phyloP scores from a whole-genome alignment of 2,113 vertebrate species.

The Equus quagga region DNA sequence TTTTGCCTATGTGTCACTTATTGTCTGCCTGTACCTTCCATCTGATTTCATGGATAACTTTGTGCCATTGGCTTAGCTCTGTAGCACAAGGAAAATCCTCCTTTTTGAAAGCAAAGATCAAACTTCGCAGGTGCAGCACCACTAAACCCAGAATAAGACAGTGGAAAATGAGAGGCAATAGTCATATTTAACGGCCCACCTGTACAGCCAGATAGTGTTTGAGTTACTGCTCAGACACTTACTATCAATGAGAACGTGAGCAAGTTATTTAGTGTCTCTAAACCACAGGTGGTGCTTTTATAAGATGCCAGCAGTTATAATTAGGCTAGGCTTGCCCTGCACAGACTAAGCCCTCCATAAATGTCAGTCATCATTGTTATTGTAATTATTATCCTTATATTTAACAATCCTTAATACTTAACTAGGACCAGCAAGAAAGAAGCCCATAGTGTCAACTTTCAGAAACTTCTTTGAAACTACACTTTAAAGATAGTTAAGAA shows the following conservation, averaged over 20 bases:
- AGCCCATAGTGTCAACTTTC: not conserved
- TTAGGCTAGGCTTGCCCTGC: not conserved
- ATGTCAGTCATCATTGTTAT: not conserved
- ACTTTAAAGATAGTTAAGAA: not conserved
- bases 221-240: not conserved
- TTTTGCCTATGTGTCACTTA: not conserved
- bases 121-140: not conserved
- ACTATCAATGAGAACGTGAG: not conserved
- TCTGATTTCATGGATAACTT: not conserved
- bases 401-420: constrained; percentile 18
- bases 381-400: not conserved
- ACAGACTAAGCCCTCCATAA: not conserved
- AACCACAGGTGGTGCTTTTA: not conserved
- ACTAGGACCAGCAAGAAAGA: not conserved
- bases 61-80: not conserved
- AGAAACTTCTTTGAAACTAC: not conserved
- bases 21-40: not conserved
- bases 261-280: not conserved
- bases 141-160: constrained; percentile 21
- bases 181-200: not conserved
- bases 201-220: not conserved
- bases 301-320: not conserved
- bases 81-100: not conserved
- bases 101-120: not conserved
- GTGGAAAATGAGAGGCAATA: not conserved